Conservation (phyloP, 1,140 invertebrate species). For the Mactra quadrangularis region DNA sequence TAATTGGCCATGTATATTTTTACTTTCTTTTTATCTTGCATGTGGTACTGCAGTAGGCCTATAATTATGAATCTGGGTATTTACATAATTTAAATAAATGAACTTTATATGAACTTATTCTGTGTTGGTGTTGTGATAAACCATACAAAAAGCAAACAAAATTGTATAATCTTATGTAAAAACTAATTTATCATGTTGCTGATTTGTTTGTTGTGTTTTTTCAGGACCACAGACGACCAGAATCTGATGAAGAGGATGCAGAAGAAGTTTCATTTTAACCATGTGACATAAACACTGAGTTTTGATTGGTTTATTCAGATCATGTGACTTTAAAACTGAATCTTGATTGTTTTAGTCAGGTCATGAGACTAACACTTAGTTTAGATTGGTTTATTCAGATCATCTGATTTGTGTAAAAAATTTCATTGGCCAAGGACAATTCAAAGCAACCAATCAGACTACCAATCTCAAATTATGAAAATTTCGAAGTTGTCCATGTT, state of each 20-base stretch:
- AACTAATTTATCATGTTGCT: too few species aligned
- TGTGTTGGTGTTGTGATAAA: too few species aligned
- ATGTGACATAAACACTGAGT: constrained; percentile 16
- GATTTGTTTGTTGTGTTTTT: constrained; percentile 5
- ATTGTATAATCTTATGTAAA: too few species aligned
- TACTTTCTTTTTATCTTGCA: too few species aligned
- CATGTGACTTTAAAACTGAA: not conserved
- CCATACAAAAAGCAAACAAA: too few species aligned
- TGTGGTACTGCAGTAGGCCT: too few species aligned
- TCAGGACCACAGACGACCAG: constrained; percentile 4
- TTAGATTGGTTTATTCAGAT: not conserved
- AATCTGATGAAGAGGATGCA: constrained; percentile 31
- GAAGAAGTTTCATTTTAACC: constrained; percentile 53
- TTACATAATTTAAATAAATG: too few species aligned
- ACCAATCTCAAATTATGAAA: not conserved
- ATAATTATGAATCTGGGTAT: too few species aligned
- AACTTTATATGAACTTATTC: too few species aligned
- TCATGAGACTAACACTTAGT: not conserved
- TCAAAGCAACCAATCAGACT: not conserved
- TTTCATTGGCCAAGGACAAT: not conserved
- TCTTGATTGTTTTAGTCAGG: not conserved
- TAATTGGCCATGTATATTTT: too few species aligned
- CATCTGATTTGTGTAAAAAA: not conserved
- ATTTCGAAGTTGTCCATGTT: too few species aligned
- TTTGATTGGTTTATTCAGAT: not conserved